Base-by-base conservation (phyloP, 2,113 vertebrate species). In the Oenanthe oenanthe region DNA sequence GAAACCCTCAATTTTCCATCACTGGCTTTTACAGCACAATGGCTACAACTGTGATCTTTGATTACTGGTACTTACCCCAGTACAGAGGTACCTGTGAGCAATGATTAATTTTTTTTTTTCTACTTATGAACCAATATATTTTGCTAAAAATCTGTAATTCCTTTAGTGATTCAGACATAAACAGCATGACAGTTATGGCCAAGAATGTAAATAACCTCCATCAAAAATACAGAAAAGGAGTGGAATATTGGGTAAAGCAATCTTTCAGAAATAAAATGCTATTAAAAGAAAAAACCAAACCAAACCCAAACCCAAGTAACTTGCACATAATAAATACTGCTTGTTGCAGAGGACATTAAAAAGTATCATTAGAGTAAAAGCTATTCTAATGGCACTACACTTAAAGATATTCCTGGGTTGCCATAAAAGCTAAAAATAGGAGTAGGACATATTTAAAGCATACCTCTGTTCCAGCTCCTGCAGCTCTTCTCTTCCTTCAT, bases 381-480 rank as follows among this genome's bases (percentile, higher is more conserved):
- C 45, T 15, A 81, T 8, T 68, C 43, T 71, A 31, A 89, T 26
- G 22, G 32, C 34, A 81, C 17, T 78, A 48, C 24, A 47, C 6
- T 77, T 78, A 10, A 34, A 73, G 72, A 19, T 40, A 90, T 53
- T 76, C 54, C 66, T 26, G 73, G 19, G 22, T n/a, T 90, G 68
- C 56, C 79, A 20, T 51, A 63, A 86, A 51, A 74, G 9, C 36
- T 38, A 75, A 43, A 74, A 91, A 72, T 4, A 58, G 12, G 29
- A 89, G 32, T 12, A 51, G 28, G 63, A 24, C 56, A 86, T 20
- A 80, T 91, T 22, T 63, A 42, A 87, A 78, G 24, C 84, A 36
- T 97, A 98, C 98, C 98, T 98, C 83, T 98, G 98, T 89, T 98
- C 98, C 75, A 98, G 17, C 62, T 97, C 89, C 58, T 98, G 95